Evolutionary conservation across 2,888 invertebrate genomes (phyloP).

Genomic region (Drosophila barbarae): DNA sequence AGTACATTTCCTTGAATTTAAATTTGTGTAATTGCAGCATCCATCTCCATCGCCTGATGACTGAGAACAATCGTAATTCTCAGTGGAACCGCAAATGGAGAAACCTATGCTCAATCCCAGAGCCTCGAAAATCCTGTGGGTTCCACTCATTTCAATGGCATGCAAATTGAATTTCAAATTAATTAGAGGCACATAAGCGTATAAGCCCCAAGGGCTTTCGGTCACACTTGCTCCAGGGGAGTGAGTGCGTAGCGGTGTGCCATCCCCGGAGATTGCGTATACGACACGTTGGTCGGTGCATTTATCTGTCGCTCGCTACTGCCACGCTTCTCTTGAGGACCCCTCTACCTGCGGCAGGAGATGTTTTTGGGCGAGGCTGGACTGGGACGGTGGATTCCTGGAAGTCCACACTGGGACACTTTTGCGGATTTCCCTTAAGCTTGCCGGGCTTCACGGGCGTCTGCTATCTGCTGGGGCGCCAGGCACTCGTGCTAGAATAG

Average conservation of each 20-base stretch:
- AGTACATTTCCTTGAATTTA: background rate
- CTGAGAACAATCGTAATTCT: conserved; percentile 21
- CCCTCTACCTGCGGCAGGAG: conserved; percentile 30
- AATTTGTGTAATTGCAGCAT: conserved; percentile 7
- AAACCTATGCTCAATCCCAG: conserved; percentile 20
- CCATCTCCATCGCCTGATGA: background rate
- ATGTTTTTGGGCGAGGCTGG: conserved; percentile 13
- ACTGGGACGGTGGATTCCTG: conserved; percentile 37
- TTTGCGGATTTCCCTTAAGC: conserved; percentile 52
- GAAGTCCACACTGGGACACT: conserved; percentile 59
- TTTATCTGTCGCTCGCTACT: conserved; percentile 23
- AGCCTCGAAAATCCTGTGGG: conserved; percentile 14
- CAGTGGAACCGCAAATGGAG: conserved; percentile 36
- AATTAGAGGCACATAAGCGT: conserved; percentile 58
- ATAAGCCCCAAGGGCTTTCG: conserved; percentile 45
- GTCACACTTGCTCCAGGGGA: conserved; percentile 17
- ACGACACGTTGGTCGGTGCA: conserved; percentile 41
- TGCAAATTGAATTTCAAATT: conserved; percentile 71
- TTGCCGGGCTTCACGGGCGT: conserved; percentile 62
- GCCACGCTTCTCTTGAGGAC: conserved; percentile 37
- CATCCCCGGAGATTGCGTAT: conserved; percentile 24
- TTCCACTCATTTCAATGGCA: conserved; percentile 41
- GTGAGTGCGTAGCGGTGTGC: background rate
- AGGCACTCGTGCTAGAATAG: conserved; percentile 82
- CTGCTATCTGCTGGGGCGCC: conserved; percentile 82